A percentile compares a stretch with the other conserved stretches of the same genome.
phyloP scores from a whole-genome alignment of 2,888 invertebrate genomes.

The Hoplodrina blanda region DNA sequence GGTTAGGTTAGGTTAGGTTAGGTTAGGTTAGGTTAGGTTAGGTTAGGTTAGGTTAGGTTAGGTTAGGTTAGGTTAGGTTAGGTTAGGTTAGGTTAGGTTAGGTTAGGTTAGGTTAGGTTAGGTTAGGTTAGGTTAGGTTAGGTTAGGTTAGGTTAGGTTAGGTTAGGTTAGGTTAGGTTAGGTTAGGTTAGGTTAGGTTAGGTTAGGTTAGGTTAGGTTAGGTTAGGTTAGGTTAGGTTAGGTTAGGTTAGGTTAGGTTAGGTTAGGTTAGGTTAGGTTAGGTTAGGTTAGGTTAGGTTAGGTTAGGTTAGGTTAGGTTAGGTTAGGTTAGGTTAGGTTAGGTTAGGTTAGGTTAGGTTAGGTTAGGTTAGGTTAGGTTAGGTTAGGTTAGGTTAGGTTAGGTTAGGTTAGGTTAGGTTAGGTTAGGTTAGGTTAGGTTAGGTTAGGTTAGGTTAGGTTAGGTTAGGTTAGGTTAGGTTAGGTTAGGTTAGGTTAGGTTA shows the following conservation, averaged over 20 bases:
- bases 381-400: constrained; percentile 35
- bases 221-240: constrained; percentile 47
- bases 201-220: constrained; percentile 46
- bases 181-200: constrained; percentile 51
- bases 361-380: constrained; percentile 44
- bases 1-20: constrained; percentile 47
- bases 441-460: constrained; percentile 38
- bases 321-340: constrained; percentile 43
- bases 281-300: constrained; percentile 35
- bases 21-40: constrained; percentile 43
- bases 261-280: constrained; percentile 37
- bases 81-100: constrained; percentile 62
- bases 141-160: constrained; percentile 38
- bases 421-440: constrained; percentile 41
- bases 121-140: constrained; percentile 53
- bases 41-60: constrained; percentile 58
- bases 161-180: constrained; percentile 44
- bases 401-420: constrained; percentile 37
- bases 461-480: constrained; percentile 40
- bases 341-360: constrained; percentile 43
- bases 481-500: constrained; percentile 35
- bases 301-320: constrained; percentile 43
- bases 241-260: constrained; percentile 42
- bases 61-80: constrained; percentile 54
- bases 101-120: constrained; percentile 58